These are phyloP conservation scores for Vidua chalybeata DNA, from an alignment of 2,113 vertebrate genomes.

Conservation along the genomic window DNA sequence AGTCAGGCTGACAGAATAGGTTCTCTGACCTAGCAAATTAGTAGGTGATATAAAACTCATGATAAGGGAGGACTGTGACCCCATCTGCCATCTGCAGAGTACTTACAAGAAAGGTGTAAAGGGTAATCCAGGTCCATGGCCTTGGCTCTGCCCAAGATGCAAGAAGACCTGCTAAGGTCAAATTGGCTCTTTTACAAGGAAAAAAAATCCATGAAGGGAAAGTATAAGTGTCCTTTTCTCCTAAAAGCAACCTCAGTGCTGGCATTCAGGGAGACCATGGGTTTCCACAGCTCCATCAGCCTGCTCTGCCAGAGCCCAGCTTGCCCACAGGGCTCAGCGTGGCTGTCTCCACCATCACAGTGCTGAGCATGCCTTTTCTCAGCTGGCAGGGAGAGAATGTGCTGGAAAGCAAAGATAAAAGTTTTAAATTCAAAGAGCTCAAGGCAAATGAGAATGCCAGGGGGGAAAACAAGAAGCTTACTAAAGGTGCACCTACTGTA, in stretches of 20 bases:
- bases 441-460: accelerated
- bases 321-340: accelerated
- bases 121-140: neutral
- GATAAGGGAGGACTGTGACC: neutral
- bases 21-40: neutral
- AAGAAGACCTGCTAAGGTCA: neutral
- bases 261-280: accelerated
- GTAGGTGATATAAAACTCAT: neutral
- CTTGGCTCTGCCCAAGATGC: neutral
- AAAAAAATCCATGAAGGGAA: neutral
- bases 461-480: accelerated
- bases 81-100: accelerated
- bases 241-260: neutral
- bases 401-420: neutral
- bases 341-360: neutral
- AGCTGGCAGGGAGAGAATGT: neutral
- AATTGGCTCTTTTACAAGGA: neutral
- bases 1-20: neutral
- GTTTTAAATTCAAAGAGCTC: neutral
- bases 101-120: neutral
- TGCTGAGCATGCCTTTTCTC: neutral
- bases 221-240: neutral
- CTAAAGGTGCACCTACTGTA: neutral
- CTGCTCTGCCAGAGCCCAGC: neutral
- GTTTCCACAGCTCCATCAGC: neutral